Conservation (phyloP, 2,888 invertebrate genomes). For the Onthophagus sagittarius region DNA sequence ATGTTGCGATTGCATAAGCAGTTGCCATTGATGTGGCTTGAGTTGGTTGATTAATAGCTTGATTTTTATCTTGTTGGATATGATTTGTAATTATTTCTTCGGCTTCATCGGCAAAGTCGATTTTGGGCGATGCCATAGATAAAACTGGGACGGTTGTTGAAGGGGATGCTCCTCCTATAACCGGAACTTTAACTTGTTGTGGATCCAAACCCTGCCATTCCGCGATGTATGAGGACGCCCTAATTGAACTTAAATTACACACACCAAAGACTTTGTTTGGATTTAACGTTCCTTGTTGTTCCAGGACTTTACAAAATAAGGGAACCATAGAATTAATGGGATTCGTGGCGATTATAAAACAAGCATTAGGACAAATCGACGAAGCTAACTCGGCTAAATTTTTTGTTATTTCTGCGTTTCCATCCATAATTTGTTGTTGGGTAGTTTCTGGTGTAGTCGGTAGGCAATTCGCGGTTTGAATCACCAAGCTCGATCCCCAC, state of each 20-base stretch:
- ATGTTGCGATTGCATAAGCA: slow-evolving; percentile 91
- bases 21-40: slow-evolving; percentile 94
- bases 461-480: slow-evolving; percentile 59
- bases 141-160: slow-evolving; percentile 93
- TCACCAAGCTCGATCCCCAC: slow-evolving; percentile 59
- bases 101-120: slow-evolving; percentile 65
- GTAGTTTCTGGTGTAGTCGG: slow-evolving; percentile 58
- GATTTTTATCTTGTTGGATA: slow-evolving; percentile 96
- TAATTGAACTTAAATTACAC: slow-evolving; percentile 89
- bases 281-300: slow-evolving; percentile 56
- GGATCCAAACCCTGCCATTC: slow-evolving; percentile 84
- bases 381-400: slow-evolving; percentile 41
- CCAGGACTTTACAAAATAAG: slow-evolving; percentile 49
- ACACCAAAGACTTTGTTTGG: slow-evolving; percentile 88
- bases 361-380: slow-evolving; percentile 41
- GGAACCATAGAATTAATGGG: slow-evolving; percentile 51
- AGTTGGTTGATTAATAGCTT: slow-evolving; percentile 89
- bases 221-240: slow-evolving; percentile 86
- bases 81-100: slow-evolving; percentile 79
- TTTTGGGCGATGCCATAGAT: slow-evolving; percentile 74
- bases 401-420: slow-evolving; percentile 49
- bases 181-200: slow-evolving; percentile 74
- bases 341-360: slow-evolving; percentile 50
- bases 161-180: slow-evolving; percentile 95
- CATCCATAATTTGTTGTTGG: slow-evolving; percentile 56